Evolutionary conservation across 2,113 vertebrate genomes (phyloP).

Genomic region (Hypomesus transpacificus): DNA sequence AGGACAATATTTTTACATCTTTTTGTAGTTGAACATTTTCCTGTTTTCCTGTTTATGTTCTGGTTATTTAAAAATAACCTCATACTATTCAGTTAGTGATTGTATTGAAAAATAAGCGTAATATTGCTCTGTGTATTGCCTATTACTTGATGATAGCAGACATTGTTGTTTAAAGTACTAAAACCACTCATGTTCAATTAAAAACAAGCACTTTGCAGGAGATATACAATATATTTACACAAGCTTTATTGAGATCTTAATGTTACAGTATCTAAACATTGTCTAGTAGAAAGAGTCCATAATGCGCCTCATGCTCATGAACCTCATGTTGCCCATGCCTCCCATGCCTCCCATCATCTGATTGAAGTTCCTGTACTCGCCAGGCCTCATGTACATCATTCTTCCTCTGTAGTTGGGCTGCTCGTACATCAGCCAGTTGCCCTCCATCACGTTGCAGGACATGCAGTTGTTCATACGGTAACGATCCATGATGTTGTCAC

Average conservation of each 20-base stretch:
- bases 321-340: not conserved
- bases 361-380: constrained; percentile 5
- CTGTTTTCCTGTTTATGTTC: too few species aligned
- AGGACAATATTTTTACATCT: too few species aligned
- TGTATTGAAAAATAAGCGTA: too few species aligned
- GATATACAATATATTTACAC: not conserved
- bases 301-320: constrained; percentile 15
- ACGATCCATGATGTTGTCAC: constrained; percentile 47
- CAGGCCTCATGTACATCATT: constrained; percentile 18
- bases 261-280: not conserved
- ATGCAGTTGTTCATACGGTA: constrained; percentile 51
- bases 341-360: not conserved
- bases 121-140: too few species aligned
- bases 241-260: not conserved
- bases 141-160: too few species aligned
- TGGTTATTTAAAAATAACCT: too few species aligned
- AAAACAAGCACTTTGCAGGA: not conserved
- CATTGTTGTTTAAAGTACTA: too few species aligned
- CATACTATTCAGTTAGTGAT: too few species aligned
- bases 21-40: too few species aligned
- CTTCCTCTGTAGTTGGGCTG: constrained; percentile 39
- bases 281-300: constrained; percentile 14
- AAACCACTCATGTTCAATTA: too few species aligned
- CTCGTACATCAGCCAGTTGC: constrained; percentile 56
- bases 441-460: constrained; percentile 57